Evolutionary conservation across 2,888 invertebrate genomes (phyloP), one percentile per base, ranked within the genome.

Genomic region (Netelia fuscicornis): DNA sequence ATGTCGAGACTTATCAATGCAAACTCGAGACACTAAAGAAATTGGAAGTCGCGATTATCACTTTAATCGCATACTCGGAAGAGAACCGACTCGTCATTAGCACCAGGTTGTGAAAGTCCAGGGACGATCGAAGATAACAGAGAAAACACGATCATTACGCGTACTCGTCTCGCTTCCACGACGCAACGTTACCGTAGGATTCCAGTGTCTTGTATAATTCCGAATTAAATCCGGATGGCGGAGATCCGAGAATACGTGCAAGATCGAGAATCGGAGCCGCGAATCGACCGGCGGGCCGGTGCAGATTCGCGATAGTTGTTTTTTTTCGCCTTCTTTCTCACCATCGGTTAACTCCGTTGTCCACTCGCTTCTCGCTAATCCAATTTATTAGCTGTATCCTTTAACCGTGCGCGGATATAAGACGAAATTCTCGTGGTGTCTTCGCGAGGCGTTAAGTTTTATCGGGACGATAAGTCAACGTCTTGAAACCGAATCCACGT

Each of bases 381-480:
- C 88, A 88, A 87, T 86, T 88, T 86, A 88, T 87, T 86, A 85
- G 86, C 87, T 84, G 85, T 85, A 87, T 87, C 88, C 87, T 81
- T 88, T 83, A 87, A 87, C 88, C 86, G 81, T 76, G 67, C 81
- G 58, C 60, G 81, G 81, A 81, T 70, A 65, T 30, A 81, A 60
- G 42, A 74, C 74, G 54, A 81, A 74, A 64, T 65, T 81, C 44
- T 56, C n/a, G 65, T 20, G 54, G 62, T 78, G 81, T 79, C 80
- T 81, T 80, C 72, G 76, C 81, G 84, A 86, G 84, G 88, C 88
- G 88, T 90, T 89, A 88, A 89, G 83, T 90, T 90, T 90, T 90
- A 90, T 90, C 86, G 89, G 87, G 79, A 86, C 88, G 85, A 90
- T 90, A 90, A 89, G 86, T 90, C 89, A 88, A 85, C 88, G 85